These are phyloP conservation scores for Odocoileus virginianus DNA, from an alignment of 2,113 vertebrate genomes.

Conservation along the genomic window DNA sequence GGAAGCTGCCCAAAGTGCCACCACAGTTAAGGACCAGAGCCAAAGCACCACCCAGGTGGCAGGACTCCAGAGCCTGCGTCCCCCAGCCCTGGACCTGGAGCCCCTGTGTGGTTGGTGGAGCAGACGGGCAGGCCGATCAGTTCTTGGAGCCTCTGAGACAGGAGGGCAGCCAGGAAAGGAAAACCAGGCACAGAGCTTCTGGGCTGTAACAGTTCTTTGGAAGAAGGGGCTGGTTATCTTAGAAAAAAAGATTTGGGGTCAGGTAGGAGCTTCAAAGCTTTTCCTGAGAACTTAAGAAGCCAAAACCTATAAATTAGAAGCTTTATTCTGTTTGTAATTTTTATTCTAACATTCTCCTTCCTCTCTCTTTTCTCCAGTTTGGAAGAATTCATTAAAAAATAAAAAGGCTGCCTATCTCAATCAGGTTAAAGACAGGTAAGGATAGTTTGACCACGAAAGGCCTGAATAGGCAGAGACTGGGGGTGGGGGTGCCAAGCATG, in stretches of 20 bases:
- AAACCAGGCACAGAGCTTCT: accelerated
- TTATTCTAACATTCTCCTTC: neutral
- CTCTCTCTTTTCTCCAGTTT: neutral
- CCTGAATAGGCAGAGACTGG: neutral
- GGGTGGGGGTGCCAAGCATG: neutral
- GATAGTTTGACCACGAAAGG: neutral
- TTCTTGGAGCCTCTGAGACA: neutral
- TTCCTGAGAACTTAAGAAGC: neutral
- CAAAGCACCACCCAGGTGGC: neutral
- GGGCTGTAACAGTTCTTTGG: neutral
- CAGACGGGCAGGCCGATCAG: neutral
- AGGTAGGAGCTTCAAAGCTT: neutral
- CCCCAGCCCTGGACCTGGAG: neutral
- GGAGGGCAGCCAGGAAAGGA: neutral
- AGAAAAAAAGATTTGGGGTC: neutral
- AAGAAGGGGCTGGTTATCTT: neutral
- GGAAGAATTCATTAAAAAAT: neutral
- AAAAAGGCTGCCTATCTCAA: neutral
- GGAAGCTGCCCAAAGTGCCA: neutral
- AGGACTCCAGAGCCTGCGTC: neutral
- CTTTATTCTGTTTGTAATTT: neutral
- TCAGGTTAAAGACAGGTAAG: neutral
- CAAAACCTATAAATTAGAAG: neutral
- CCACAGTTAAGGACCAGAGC: neutral
- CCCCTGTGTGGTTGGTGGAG: neutral